These are phyloP conservation scores for Dasysyrphus tricinctus DNA, from an alignment of 2,888 invertebrate species.

Conservation along the genomic window DNA sequence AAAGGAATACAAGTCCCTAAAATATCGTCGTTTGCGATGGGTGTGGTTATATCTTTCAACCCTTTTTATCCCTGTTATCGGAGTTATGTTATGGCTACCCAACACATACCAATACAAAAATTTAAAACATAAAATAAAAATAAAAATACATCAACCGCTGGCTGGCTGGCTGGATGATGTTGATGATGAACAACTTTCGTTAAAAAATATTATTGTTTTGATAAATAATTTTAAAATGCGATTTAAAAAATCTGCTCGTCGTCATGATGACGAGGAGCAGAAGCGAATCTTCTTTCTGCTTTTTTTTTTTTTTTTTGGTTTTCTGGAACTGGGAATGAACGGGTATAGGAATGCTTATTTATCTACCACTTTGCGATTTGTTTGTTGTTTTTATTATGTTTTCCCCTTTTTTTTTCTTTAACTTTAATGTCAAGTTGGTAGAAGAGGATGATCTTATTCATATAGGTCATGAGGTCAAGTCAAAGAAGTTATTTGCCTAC, in stretches of 20 bases:
- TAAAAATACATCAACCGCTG: conserved; percentile 16
- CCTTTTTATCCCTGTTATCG: conserved; percentile 27
- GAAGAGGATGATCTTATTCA: conserved; percentile 42
- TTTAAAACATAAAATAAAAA: not conserved
- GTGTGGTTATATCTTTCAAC: conserved; percentile 67
- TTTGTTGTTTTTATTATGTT: conserved; percentile 68
- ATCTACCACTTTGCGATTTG: conserved; percentile 55
- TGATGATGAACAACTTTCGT: conserved; percentile 71
- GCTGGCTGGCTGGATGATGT: conserved; percentile 27
- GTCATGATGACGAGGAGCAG: conserved; percentile 3
- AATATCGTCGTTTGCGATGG: conserved; percentile 18
- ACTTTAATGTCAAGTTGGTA: conserved; percentile 40
- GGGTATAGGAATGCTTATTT: conserved; percentile 21
- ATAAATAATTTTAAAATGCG: conserved; percentile 75
- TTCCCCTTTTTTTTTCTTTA: conserved; percentile 1
- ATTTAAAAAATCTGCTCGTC: conserved; percentile 66
- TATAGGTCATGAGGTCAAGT: conserved; percentile 60
- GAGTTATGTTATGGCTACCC: conserved; percentile 18
- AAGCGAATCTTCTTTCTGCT: conserved; percentile 45
- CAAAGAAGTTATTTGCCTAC: not conserved
- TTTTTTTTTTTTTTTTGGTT: conserved; percentile 36
- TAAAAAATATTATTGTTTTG: conserved; percentile 75
- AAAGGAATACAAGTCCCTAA: conserved; percentile 14
- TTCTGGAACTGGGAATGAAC: conserved; percentile 24
- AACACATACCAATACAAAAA: conserved; percentile 16